Base-by-base conservation (phyloP, 1,140 invertebrate species). In the Tribolium madens region DNA sequence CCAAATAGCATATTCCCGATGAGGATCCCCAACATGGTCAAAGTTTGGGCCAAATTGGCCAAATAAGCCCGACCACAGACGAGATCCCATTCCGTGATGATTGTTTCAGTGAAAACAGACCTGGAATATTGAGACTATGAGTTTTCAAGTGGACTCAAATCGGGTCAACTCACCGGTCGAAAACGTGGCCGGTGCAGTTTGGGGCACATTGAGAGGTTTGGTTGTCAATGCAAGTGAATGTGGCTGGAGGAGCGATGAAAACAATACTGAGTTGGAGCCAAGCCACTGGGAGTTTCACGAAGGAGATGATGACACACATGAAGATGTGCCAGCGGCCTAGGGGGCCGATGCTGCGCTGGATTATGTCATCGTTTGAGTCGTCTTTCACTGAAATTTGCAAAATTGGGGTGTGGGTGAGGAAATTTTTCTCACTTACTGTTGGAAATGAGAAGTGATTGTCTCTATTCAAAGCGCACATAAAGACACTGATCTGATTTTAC, bases 11-110 rank as follows among this genome's bases (percentile, higher is more conserved):
- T 90, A 80, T 92, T 93, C 17, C 91, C 91, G 17, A 93, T 84
- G 18, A 94, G 88, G 47, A 94, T 90, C 2, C 93, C 93, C 3
- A 92, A 84, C 93, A 95, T 94, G 68, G 93, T 93, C 14, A 91
- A 88, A 1, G 91, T 91, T 82, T 95, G 93, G 0, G 91, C 91
- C 1, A 94, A 81, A 84, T 92, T 93, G 6, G 91, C 89, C 50
- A 94, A 83, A 83, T 91, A 90, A 15, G 85, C 83, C 69, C 85
- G 87, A 1, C 90, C 87, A 70, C 93, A 95, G 0, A 93, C 89
- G 3, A 95, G 87, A 84, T 94, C 85, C 92, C 93, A 95, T 87
- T 94, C 89, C 0, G 90, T 92, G 13, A 91, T 85, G 3, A 94
- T 93, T 0, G 93, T 94, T 79, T 93, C 89, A 17, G 89, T 84